Conservation (phyloP, 2,888 invertebrate genomes). For the Emmelina monodactyla region DNA sequence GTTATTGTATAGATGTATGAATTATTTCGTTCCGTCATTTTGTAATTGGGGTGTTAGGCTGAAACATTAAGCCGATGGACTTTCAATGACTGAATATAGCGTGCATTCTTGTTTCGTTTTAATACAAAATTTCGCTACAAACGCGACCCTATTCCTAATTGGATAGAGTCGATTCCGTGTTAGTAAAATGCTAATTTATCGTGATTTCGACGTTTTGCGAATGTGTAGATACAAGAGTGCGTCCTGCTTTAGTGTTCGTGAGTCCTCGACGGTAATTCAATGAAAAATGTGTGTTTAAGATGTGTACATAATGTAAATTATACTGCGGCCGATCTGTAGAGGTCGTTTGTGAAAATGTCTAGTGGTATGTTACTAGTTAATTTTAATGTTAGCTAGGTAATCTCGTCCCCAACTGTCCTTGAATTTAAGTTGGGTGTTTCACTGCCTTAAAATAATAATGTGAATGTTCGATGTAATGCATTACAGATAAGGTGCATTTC, state of each 20-base stretch:
- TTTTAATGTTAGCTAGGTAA: slow-evolving; percentile 63
- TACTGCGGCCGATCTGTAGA: slow-evolving; percentile 53
- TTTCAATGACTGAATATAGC: slow-evolving; percentile 51
- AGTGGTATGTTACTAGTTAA: slow-evolving; percentile 59
- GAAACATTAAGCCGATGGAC: slow-evolving; percentile 59
- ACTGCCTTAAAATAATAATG: slow-evolving; percentile 63
- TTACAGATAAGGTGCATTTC: slow-evolving; percentile 53
- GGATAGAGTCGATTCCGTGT: slow-evolving; percentile 1
- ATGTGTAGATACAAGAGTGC: slow-evolving; percentile 26
- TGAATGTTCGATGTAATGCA: slow-evolving; percentile 50
- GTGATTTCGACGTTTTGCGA: not conserved
- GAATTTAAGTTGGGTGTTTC: slow-evolving; percentile 64
- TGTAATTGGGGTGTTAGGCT: slow-evolving; percentile 51
- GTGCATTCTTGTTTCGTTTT: slow-evolving; percentile 1
- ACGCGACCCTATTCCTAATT: not conserved
- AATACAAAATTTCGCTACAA: slow-evolving; percentile 19
- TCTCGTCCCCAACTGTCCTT: slow-evolving; percentile 64
- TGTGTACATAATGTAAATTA: slow-evolving; percentile 64
- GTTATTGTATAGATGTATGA: slow-evolving; percentile 55
- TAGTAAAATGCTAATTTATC: slow-evolving; percentile 1
- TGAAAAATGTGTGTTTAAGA: slow-evolving; percentile 46
- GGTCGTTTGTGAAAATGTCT: slow-evolving; percentile 60
- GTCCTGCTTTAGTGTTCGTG: slow-evolving; percentile 47
- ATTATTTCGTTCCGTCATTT: slow-evolving; percentile 47
- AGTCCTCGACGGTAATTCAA: slow-evolving; percentile 33